Percentiles rank a stretch among this genome's conserved stretches.
Evolutionary conservation across 2,888 invertebrate species (phyloP).

Genomic region (Leptinotarsa tumamoca): DNA sequence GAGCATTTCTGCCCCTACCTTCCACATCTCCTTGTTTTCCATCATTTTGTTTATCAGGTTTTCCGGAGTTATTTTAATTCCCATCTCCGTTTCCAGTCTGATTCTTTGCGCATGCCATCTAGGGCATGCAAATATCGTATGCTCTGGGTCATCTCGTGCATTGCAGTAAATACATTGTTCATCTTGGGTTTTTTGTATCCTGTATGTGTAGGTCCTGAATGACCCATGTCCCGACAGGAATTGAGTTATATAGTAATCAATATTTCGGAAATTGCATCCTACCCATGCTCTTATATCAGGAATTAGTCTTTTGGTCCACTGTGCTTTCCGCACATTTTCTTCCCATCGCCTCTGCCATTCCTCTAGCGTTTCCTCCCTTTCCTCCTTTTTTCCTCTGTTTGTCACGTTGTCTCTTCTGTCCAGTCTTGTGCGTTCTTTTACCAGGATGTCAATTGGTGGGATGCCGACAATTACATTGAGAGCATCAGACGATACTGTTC

Average conservation of each 20-base stretch:
- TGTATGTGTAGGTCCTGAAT: not conserved
- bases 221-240: not conserved
- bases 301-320: slow-evolving; percentile 29
- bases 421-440: slow-evolving; percentile 33
- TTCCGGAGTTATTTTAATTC: not conserved
- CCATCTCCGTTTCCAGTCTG: not conserved
- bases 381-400: not conserved
- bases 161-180: not conserved
- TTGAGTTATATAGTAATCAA: not conserved
- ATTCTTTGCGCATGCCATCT: not conserved
- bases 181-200: not conserved
- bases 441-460: slow-evolving; percentile 39
- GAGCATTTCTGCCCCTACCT: not conserved
- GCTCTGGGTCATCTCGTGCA: not conserved
- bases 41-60: not conserved
- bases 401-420: not conserved
- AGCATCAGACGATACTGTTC: slow-evolving; percentile 36
- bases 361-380: not conserved
- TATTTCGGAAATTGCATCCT: not conserved
- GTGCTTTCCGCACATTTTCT: not conserved
- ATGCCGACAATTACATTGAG: slow-evolving; percentile 32
- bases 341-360: slow-evolving; percentile 27
- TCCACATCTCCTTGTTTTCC: slow-evolving; percentile 1
- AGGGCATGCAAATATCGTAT: not conserved
- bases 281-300: not conserved